These are phyloP conservation scores for Bradypodion pumilum DNA, from an alignment of 2,797 vertebrate species.

Conservation along the genomic window DNA sequence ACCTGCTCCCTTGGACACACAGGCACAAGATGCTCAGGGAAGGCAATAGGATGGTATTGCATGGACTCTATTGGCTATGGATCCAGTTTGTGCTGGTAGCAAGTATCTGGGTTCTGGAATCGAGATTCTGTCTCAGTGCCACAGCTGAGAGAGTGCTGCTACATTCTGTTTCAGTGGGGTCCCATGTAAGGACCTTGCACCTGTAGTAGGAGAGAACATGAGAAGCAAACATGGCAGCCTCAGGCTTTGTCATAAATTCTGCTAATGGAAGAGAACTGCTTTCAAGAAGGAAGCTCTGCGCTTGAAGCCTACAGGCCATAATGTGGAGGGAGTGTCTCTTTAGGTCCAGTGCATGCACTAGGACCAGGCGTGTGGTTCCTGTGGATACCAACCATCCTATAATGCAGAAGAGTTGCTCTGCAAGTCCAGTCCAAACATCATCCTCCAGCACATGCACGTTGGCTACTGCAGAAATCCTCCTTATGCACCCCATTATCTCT, in stretches of 20 bases:
- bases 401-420: background rate
- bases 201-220: background rate
- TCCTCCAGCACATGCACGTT: constrained; percentile 42
- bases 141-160: constrained; percentile 16
- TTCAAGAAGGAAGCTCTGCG: background rate
- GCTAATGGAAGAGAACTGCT: background rate
- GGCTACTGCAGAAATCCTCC: constrained; percentile 52
- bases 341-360: constrained; percentile 4
- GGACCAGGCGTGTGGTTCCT: constrained; percentile 26
- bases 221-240: background rate
- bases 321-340: accelerated
- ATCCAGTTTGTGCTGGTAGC: constrained; percentile 46
- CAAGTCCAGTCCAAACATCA: constrained; percentile 40
- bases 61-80: constrained; percentile 56
- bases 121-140: background rate
- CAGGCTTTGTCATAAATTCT: background rate
- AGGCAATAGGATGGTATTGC: constrained; percentile 60
- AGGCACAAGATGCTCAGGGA: constrained; percentile 61
- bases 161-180: constrained; percentile 18
- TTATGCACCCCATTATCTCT: constrained; percentile 54
- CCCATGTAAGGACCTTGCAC: background rate
- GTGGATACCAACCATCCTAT: constrained; percentile 14
- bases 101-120: background rate
- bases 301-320: background rate
- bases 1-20: constrained; percentile 58